Percentiles rank a stretch among this genome's conserved stretches.
Conservation (phyloP, 2,113 vertebrate species). For the Chiloscyllium plagiosum region DNA sequence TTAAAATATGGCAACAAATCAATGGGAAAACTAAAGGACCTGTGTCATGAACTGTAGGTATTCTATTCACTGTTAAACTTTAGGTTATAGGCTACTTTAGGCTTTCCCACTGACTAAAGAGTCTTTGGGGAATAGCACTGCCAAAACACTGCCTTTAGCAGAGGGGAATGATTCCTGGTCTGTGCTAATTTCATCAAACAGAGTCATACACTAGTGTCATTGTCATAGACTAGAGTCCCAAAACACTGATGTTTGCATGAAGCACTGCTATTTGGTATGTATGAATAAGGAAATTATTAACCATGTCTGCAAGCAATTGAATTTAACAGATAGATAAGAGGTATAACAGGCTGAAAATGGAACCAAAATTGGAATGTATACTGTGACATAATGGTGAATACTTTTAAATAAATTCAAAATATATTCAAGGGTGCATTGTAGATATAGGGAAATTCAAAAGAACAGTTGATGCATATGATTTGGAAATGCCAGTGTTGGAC, state of each 20-base stretch:
- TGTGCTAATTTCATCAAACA: neutral
- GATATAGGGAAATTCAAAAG: neutral
- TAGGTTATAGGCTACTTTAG: too few relatives aligned
- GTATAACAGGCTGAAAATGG: neutral
- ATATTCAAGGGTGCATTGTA: neutral
- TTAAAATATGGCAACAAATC: too few relatives aligned
- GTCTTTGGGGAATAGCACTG: too few relatives aligned
- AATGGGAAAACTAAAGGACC: neutral
- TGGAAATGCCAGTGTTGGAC: too few relatives aligned
- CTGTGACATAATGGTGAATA: neutral
- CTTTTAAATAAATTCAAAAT: neutral
- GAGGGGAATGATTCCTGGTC: neutral
- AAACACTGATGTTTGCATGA: neutral
- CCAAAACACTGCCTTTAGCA: neutral
- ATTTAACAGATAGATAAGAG: neutral
- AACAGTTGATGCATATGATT: neutral
- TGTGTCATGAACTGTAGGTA: neutral
- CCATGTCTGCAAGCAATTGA: neutral
- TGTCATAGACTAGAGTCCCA: neutral
- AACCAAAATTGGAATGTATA: neutral
- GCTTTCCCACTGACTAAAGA: too few relatives aligned
- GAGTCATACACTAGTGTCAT: neutral
- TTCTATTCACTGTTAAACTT: too few relatives aligned
- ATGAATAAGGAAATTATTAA: neutral
- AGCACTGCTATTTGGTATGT: neutral